phyloP scores from a whole-genome alignment of 2,888 invertebrate species.

The Mesodorylaimus sp. region DNA sequence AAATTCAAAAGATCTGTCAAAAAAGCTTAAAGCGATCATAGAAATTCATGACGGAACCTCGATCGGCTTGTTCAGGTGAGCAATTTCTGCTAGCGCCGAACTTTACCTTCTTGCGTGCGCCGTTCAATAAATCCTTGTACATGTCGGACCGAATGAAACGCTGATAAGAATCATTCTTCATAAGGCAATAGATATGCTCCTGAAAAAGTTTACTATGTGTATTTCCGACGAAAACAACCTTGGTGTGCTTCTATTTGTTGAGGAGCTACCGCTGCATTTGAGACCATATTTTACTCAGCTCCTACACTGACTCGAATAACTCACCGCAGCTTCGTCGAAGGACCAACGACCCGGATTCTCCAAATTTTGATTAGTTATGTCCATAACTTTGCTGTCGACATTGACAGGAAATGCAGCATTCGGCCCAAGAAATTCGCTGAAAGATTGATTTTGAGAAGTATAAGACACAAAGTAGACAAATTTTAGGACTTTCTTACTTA shows the following conservation, averaged over 20 bases:
- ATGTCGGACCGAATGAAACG: conserved; percentile 90
- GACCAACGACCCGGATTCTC: conserved; percentile 71
- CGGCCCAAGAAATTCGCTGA: conserved; percentile 64
- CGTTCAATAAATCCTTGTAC: conserved; percentile 90
- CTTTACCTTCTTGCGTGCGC: conserved; percentile 73
- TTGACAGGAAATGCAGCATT: conserved; percentile 93
- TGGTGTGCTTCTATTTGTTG: too few species aligned
- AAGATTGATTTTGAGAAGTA: conserved; percentile 15
- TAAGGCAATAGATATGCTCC: conserved; percentile 95
- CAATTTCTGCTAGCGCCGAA: too few species aligned
- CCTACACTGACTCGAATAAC: too few species aligned
- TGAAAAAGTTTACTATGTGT: conserved; percentile 37
- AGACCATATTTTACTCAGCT: too few species aligned
- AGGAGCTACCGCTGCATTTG: too few species aligned
- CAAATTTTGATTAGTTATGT: conserved; percentile 59
- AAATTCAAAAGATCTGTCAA: not conserved
- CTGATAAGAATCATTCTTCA: conserved; percentile 98
- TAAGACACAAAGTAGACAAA: too few species aligned
- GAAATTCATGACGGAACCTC: not conserved
- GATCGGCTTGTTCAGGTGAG: too few species aligned
- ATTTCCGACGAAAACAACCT: not conserved
- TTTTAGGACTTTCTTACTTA: too few species aligned
- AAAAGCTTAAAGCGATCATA: not conserved
- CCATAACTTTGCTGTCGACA: conserved; percentile 77
- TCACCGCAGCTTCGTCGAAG: conserved; percentile 88